A percentile compares a stretch with the other conserved stretches of the same genome.
These are phyloP conservation scores for Cercopithecus petaurista DNA, from an alignment of 2,797 vertebrate genomes.

Conservation along the genomic window DNA sequence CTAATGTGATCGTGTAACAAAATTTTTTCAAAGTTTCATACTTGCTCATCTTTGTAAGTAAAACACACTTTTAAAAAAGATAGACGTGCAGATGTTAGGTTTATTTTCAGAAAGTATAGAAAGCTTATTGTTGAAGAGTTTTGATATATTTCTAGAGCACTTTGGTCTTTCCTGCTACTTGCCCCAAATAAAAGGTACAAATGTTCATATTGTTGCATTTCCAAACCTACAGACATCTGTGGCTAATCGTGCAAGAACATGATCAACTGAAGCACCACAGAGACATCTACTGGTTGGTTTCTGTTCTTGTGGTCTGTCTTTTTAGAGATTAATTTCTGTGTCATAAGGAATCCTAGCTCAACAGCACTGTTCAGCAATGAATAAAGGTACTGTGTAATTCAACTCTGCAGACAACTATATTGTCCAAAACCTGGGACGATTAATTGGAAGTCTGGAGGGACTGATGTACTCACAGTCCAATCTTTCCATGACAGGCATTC, in stretches of 20 bases:
- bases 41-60: background rate
- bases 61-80: background rate
- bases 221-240: background rate
- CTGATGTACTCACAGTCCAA: background rate
- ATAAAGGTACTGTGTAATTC: background rate
- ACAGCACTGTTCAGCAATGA: background rate
- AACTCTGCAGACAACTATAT: background rate
- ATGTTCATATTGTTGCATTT: background rate
- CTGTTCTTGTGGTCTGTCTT: background rate
- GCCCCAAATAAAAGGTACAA: slow-evolving; percentile 2
- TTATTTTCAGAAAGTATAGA: background rate
- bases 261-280: slow-evolving; percentile 70
- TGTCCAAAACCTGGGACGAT: background rate
- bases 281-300: slow-evolving; percentile 78
- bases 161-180: background rate
- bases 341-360: background rate
- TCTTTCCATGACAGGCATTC: background rate
- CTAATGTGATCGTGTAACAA: background rate
- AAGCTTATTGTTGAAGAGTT: background rate
- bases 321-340: background rate
- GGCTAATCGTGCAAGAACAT: background rate
- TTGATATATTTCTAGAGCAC: background rate
- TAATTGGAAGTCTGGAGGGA: slow-evolving; percentile 31
- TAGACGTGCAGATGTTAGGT: background rate
- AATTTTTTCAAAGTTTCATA: background rate